phyloP scores from a whole-genome alignment of 2,888 invertebrate species.

The Azorinus chamasolen region DNA sequence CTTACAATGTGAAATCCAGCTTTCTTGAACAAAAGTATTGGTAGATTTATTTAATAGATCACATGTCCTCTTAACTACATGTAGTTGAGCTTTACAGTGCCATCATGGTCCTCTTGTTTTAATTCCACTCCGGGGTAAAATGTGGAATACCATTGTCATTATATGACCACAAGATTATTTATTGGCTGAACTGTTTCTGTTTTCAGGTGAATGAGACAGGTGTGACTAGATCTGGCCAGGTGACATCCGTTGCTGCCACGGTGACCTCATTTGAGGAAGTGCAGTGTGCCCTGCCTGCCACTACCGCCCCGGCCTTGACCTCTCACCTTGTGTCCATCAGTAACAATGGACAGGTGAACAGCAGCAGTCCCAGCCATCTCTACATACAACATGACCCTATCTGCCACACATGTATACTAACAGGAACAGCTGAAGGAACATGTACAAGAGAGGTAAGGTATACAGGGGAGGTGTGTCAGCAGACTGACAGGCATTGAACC shows the following conservation, averaged over 20 bases:
- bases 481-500: too few species aligned
- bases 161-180: too few species aligned
- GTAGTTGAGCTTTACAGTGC: too few species aligned
- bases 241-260: slow-evolving; percentile 57
- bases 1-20: too few species aligned
- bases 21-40: too few species aligned
- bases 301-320: slow-evolving; percentile 51
- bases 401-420: slow-evolving; percentile 67
- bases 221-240: slow-evolving; percentile 20
- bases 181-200: neutral
- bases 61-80: too few species aligned
- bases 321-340: slow-evolving; percentile 66
- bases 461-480: too few species aligned
- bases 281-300: slow-evolving; percentile 66
- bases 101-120: too few species aligned
- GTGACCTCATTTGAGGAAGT: slow-evolving; percentile 70
- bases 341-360: slow-evolving; percentile 62
- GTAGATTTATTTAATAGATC: too few species aligned
- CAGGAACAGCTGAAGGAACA: slow-evolving; percentile 43
- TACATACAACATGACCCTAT: slow-evolving; percentile 69
- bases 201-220: slow-evolving; percentile 38
- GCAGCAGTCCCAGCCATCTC: slow-evolving; percentile 57
- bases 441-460: slow-evolving; percentile 54
- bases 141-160: too few species aligned
- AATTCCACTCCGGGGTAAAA: too few species aligned